Evolutionary conservation across 1,140 invertebrate species (phyloP).

Genomic region (Scylla paramamosain): DNA sequence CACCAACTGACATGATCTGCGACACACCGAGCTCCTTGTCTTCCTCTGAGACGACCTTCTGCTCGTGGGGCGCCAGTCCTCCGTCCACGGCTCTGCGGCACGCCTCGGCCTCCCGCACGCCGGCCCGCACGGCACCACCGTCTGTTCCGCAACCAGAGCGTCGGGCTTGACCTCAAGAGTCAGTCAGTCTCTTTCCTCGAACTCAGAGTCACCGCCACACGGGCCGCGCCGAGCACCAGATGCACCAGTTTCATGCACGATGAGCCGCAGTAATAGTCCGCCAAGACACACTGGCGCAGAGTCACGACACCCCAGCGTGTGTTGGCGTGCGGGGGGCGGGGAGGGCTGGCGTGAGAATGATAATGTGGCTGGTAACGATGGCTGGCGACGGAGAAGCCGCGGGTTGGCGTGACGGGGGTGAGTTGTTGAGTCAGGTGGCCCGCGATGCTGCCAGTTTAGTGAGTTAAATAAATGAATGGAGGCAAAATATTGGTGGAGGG

Average conservation of each 20-base stretch:
- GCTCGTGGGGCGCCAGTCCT: not conserved
- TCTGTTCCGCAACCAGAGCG: too few species aligned
- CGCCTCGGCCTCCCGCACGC: not conserved
- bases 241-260: not conserved
- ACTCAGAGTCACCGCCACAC: not conserved
- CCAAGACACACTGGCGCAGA: not conserved
- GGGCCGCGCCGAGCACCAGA: not conserved
- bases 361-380: not conserved
- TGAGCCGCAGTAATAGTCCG: slow-evolving; percentile 9
- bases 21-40: not conserved
- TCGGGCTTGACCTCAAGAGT: not conserved
- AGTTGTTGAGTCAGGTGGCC: not conserved
- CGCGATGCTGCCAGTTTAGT: not conserved
- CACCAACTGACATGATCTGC: slow-evolving; percentile 70
- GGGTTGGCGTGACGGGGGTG: not conserved
- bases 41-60: not conserved
- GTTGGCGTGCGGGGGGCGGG: not conserved
- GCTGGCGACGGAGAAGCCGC: not conserved
- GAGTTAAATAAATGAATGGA: too few species aligned
- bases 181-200: not conserved
- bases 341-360: not conserved
- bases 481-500: too few species aligned
- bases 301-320: not conserved
- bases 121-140: not conserved
- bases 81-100: not conserved